Evolutionary conservation across 2,113 vertebrate genomes (phyloP).

Genomic region (Seriola aureovittata): DNA sequence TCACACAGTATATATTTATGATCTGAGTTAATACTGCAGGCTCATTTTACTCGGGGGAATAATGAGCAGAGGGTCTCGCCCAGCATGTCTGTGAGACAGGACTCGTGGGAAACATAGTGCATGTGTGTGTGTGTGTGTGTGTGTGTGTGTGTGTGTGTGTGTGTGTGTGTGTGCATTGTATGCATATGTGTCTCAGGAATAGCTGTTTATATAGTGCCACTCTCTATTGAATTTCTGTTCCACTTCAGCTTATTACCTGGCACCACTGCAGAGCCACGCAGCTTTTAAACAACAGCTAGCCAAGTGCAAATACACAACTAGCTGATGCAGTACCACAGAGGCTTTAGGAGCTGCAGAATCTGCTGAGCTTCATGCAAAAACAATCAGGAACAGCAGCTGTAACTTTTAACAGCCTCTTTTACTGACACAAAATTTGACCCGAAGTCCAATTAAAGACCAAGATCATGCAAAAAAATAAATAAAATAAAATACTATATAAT

Average conservation of each 20-base stretch:
- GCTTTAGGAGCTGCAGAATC: constrained; percentile 19
- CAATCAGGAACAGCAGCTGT: constrained; percentile 18
- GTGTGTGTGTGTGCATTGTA: not conserved
- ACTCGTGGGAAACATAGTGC: constrained; percentile 39
- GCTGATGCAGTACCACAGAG: constrained; percentile 45
- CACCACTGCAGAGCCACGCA: constrained; percentile 41
- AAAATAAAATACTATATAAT: not conserved
- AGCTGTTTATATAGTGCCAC: constrained; percentile 60
- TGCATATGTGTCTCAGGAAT: constrained; percentile 47
- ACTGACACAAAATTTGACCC: not conserved
- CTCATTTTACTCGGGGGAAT: constrained; percentile 61
- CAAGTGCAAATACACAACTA: constrained; percentile 38
- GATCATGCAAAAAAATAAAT: constrained; percentile 4
- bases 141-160: not conserved
- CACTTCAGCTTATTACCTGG: constrained; percentile 50
- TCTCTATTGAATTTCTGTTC: constrained; percentile 47
- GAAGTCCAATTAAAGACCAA: constrained; percentile 7
- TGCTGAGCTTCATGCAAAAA: constrained; percentile 36
- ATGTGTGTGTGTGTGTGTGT: constrained; percentile 12
- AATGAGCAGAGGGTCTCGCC: constrained; percentile 64
- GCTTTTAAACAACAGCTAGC: constrained; percentile 43
- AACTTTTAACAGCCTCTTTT: constrained; percentile 12
- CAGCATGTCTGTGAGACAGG: constrained; percentile 39
- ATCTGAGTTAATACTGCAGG: constrained; percentile 18
- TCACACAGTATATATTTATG: constrained; percentile 26